Evolutionary conservation across 2,113 vertebrate genomes (phyloP).

Genomic region (Haemorhous mexicanus): DNA sequence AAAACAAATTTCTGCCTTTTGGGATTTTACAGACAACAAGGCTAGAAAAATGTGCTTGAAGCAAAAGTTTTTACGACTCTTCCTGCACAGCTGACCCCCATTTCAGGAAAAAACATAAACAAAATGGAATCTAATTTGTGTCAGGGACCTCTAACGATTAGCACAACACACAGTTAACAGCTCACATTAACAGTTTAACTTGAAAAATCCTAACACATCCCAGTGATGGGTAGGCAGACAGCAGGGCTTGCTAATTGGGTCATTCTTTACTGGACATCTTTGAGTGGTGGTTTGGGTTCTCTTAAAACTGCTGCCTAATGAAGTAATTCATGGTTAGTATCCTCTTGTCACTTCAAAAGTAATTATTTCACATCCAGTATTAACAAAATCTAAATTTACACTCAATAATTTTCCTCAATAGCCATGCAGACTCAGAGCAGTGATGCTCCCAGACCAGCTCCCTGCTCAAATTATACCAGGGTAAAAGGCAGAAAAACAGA

Average conservation of each 20-base stretch:
- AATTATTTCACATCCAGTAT: neutral
- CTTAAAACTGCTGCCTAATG: conserved; percentile 7
- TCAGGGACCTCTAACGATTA: neutral
- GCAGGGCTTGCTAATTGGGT: conserved; percentile 29
- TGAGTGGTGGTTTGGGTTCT: neutral
- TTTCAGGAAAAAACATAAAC: neutral
- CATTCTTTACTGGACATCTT: conserved; percentile 2
- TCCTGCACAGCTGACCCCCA: neutral
- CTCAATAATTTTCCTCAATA: neutral
- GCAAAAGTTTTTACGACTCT: neutral
- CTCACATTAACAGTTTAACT: neutral
- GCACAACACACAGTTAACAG: neutral
- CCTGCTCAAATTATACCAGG: neutral
- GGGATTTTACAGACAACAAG: neutral
- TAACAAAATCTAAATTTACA: conserved; percentile 9
- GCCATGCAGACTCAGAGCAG: neutral
- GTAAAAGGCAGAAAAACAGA: neutral
- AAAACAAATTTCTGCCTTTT: neutral
- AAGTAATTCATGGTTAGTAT: conserved; percentile 28
- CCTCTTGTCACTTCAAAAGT: neutral
- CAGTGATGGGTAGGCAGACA: neutral
- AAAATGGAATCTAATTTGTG: neutral
- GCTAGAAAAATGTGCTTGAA: neutral
- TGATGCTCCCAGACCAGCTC: neutral
- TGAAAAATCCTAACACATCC: neutral